Base-by-base conservation (phyloP, 1,140 invertebrate genomes). In the Proctacanthus coquilletti region DNA sequence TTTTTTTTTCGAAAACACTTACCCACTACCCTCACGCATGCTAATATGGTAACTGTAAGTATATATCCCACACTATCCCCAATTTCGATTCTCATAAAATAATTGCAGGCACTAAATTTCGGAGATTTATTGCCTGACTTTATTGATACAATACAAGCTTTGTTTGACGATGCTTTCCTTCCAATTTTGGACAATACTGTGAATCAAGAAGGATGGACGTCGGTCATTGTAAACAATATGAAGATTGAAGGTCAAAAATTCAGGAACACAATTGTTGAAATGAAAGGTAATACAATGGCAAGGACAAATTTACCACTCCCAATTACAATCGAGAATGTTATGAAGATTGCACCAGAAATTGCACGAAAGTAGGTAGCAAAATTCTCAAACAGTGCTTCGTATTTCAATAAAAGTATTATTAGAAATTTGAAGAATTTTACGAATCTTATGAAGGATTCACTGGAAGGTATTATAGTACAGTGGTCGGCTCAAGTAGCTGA, bases 121-220 rank as follows among this genome's bases (percentile, higher is more conserved):
- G 52, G 52, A 8, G 52, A 54, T 38, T 34, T 54, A 15, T 25
- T 86, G 49, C 66, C 75, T 3, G 68, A 73, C 1, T 74, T 73
- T 47, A 74, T 79, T 1, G 80, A 86, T 15, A 79, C 84, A 53
- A 52, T 87, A 1, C 69, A 74, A 4, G 65, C 73, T n/a, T 68
- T 85, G 29, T 65, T 84, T 18, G 80, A 87, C 54, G 73, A 84
- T 49, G 79, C 83, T 53, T 47, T 81, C 14, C 62, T 77, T 18
- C 80, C 80, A 19, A 47, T 85, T 17, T 49, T 84, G 17, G 68
- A 65, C 8, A 76, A 72, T 50, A 49, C 64, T 10, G 54, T 60
- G 13, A 84, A 83, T 56, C 72, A 75, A 42, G 51, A 59, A 23
- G 66, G 66, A 4, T 85, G 81, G 80, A 80, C 81, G 1, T 59